Percentiles rank a stretch among this genome's conserved stretches.
Conservation (phyloP, 2,113 vertebrate species). For the Globicephala melas region DNA sequence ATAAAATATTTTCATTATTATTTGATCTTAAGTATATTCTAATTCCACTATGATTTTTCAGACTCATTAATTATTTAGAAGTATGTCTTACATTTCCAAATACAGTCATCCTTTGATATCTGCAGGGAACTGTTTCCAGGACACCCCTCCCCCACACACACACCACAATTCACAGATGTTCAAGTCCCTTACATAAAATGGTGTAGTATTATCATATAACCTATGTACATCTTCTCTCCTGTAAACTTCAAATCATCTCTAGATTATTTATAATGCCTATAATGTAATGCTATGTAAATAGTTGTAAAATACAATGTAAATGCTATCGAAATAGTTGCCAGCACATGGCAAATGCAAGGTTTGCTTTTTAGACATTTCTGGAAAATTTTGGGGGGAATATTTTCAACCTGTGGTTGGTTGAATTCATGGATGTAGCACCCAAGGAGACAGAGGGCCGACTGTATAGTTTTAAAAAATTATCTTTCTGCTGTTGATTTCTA, state of each 20-base stretch:
- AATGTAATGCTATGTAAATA: not conserved
- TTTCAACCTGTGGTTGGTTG: not conserved
- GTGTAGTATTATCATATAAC: not conserved
- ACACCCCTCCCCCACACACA: fast-evolving
- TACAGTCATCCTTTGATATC: not conserved
- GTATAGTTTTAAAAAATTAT: not conserved
- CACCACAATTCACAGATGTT: not conserved
- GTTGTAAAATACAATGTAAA: not conserved
- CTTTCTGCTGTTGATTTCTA: not conserved
- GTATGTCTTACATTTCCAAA: not conserved
- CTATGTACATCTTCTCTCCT: not conserved
- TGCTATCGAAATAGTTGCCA: not conserved
- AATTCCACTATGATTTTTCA: not conserved
- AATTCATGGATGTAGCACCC: not conserved
- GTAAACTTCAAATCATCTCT: not conserved
- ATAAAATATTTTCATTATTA: not conserved
- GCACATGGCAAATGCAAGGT: not conserved
- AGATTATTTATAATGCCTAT: not conserved
- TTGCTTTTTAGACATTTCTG: not conserved
- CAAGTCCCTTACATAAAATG: not conserved
- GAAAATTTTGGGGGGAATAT: not conserved
- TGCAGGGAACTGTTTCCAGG: not conserved
- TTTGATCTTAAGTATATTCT: not conserved
- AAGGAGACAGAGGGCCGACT: not conserved
- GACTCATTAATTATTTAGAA: not conserved